These are phyloP conservation scores for Copidosoma aretas DNA, from an alignment of 2,888 invertebrate genomes.

Conservation along the genomic window DNA sequence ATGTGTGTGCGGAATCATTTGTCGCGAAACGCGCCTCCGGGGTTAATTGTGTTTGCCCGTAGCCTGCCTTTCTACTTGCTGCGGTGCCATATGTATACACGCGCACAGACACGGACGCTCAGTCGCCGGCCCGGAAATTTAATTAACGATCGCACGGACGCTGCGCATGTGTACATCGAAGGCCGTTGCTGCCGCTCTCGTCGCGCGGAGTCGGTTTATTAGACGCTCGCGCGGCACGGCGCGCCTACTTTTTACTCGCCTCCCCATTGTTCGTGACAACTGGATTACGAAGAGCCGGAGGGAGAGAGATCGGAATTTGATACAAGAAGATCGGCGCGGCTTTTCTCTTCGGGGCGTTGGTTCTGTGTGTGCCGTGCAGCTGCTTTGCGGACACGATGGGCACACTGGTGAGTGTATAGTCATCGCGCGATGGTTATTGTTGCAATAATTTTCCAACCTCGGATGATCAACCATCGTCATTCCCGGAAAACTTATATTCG, in stretches of 20 bases:
- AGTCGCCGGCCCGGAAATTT: conserved; percentile 25
- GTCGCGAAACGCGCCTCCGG: conserved; percentile 32
- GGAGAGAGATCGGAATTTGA: conserved; percentile 1
- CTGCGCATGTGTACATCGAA: not conserved
- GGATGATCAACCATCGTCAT: too few species aligned
- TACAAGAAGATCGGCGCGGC: too few species aligned
- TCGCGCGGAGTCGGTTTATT: not conserved
- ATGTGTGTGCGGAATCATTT: conserved; percentile 24
- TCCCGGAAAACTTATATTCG: too few species aligned
- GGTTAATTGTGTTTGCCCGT: conserved; percentile 32
- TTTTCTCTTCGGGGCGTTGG: too few species aligned
- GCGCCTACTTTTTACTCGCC: not conserved
- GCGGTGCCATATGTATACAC: too few species aligned
- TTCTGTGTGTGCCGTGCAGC: too few species aligned
- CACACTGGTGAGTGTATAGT: too few species aligned
- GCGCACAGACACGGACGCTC: not conserved
- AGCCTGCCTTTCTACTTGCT: not conserved
- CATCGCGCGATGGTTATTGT: too few species aligned
- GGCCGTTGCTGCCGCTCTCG: too few species aligned
- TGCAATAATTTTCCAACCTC: too few species aligned
- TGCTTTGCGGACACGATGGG: too few species aligned
- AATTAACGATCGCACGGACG: conserved; percentile 32
- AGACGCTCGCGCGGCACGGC: not conserved
- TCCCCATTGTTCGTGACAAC: conserved; percentile 19
- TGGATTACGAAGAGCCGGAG: conserved; percentile 33